Percentiles rank a stretch among this genome's conserved stretches.
These are phyloP conservation scores for Urosaurus nigricauda DNA, from an alignment of 2,797 vertebrate species.

Conservation along the genomic window DNA sequence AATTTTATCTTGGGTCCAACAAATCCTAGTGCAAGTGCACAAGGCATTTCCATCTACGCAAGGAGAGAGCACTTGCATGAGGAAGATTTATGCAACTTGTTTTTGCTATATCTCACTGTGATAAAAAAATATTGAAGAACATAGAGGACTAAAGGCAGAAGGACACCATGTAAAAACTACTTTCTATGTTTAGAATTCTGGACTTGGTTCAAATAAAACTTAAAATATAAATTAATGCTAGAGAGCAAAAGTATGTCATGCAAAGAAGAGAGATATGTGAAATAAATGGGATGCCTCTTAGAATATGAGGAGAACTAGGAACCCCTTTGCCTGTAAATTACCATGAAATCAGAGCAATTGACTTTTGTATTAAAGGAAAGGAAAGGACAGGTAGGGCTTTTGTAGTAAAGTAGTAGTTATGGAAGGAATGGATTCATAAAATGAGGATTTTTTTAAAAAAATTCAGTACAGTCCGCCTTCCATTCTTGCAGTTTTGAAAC, in stretches of 20 bases:
- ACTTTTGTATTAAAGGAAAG: background rate
- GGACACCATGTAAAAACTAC: background rate
- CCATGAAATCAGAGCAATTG: too few species aligned
- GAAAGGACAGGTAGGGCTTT: background rate
- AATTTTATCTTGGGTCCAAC: background rate
- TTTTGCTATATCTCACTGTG: background rate
- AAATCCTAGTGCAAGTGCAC: too few species aligned
- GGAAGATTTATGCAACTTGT: too few species aligned
- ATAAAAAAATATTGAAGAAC: background rate
- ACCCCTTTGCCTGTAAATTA: background rate
- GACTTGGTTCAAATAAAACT: background rate
- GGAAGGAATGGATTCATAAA: background rate
- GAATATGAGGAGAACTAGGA: too few species aligned
- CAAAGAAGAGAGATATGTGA: background rate
- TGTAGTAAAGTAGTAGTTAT: background rate
- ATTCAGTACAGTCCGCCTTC: too few species aligned
- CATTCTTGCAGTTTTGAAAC: too few species aligned
- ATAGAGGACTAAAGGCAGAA: background rate
- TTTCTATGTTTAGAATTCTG: background rate
- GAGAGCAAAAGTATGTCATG: background rate
- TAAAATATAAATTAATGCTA: background rate
- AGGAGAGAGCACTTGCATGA: too few species aligned
- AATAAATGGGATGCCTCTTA: background rate
- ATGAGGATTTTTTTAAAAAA: background rate
- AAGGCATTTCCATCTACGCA: background rate